A percentile compares a stretch with the other conserved stretches of the same genome.
Conservation (phyloP, 2,888 invertebrate genomes). For the Andrena marginata region DNA sequence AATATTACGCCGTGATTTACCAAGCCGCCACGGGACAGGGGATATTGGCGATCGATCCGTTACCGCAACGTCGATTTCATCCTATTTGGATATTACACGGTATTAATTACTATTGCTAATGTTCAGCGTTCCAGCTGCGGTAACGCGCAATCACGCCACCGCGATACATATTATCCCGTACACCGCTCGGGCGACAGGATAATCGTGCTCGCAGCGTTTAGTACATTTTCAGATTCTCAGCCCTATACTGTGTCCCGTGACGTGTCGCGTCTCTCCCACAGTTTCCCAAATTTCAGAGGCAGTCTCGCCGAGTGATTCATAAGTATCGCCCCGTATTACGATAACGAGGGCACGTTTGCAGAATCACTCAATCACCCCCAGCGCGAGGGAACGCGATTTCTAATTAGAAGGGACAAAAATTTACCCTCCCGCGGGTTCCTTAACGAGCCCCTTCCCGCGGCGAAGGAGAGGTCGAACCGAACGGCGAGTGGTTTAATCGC, state of each 20-base stretch:
- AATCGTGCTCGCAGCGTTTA: constrained; percentile 8
- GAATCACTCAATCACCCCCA: not conserved
- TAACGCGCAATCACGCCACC: constrained; percentile 45
- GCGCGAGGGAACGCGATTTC: not conserved
- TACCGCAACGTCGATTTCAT: constrained; percentile 49
- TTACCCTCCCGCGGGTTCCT: constrained; percentile 2
- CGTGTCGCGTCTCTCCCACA: too few species aligned
- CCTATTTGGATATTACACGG: constrained; percentile 58
- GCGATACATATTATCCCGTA: constrained; percentile 50
- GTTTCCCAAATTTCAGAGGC: too few species aligned
- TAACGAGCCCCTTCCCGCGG: constrained; percentile 6
- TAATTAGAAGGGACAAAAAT: constrained; percentile 26
- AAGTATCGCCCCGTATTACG: too few species aligned
- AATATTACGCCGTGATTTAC: constrained; percentile 13
- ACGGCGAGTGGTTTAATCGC: constrained; percentile 27
- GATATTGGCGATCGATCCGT: constrained; percentile 46
- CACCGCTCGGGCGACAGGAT: constrained; percentile 39
- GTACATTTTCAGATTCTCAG: not conserved
- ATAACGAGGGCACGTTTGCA: too few species aligned
- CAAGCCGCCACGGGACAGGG: not conserved
- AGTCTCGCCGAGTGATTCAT: too few species aligned
- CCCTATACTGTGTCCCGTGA: too few species aligned
- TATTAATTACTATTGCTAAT: constrained; percentile 64
- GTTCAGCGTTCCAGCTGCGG: constrained; percentile 32
- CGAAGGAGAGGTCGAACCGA: not conserved